Base-by-base conservation (phyloP, 2,113 vertebrate species). In the Xyrauchen texanus region DNA sequence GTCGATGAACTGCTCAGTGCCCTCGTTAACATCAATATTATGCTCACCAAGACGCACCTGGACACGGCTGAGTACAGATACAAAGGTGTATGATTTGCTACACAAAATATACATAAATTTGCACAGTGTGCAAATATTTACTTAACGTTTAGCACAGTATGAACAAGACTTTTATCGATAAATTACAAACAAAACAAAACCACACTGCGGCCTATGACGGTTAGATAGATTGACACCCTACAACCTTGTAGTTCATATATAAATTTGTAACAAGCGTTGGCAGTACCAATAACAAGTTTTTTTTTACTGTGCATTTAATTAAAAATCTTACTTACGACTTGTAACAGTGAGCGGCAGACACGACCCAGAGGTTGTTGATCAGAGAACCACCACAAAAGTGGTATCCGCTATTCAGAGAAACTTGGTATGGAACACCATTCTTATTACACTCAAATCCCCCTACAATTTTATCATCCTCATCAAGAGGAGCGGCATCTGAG, bases 291-390 rank as follows among this genome's bases (percentile, higher is more conserved):
- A 34, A 34, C 21, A 34, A 34, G 21, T 34, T 34, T 34, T 34
- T 34, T 34, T 34, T 34, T 34, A 3, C 21, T 34, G 21, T 34
- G 21, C 21, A 34, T 34, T 34, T 34, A 34, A 34, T 34, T 52
- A 16, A 61, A 0, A 5, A 45, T 12, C 57, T 42, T 42, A 81
- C 94, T 93, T 86, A 94, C 93, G 71, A 88, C 83, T 93, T 82
- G 88, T 93, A 95, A 87, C 94, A 95, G 87, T 95, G 95, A 88
- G 93, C 95, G 81, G 95, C 95, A 10, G 95, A 95, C 79, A 95
- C 0, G 2, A 94, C 94, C 94, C 95, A 96, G 64, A 88, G 86
- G 88, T 86, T 92, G 91, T 86, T 91, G 87, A 93, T 92, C 82
- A 93, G 85, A 63, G 92, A 92, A 1, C 86, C 92, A 81, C 92